Evolutionary conservation across 1,140 invertebrate genomes (phyloP), one percentile per base, ranked within the genome.

Genomic region (Zaprionus kolodkinae): DNA sequence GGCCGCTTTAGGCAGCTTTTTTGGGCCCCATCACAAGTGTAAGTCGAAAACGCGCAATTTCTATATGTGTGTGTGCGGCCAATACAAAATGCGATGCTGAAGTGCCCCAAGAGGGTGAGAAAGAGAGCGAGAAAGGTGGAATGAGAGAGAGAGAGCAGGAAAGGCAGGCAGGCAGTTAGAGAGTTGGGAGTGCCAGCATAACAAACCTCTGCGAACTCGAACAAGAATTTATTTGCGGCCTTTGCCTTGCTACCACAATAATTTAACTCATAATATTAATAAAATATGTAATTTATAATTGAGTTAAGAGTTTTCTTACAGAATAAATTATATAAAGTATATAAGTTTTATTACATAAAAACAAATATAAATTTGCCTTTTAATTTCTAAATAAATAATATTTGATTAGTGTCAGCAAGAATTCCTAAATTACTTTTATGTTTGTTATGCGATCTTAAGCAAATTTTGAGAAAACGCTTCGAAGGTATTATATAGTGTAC

Each of bases 1-100:
- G 69, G 73, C 68, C 68, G 76, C 76, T 79, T 79, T 76, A 79
- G 77, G 77, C 77, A 50, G 73, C 67, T 66, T 72, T 68, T 55
- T 76, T 60, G 55, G 67, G 55, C 55, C 68, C 33, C 21, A 25
- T 48, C 69, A 65, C 68, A 65, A 76, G 68, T 76, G 73, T 72
- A 76, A 76, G 73, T 72, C 68, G 56, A 72, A 66, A 72, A 61
- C 62, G 69, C 68, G 61, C 62, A 45, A 71, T 65, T 72, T 76
- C 38, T 70, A 43, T 76, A 64, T 71, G 21, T 71, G 61, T 71
- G 21, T 71, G 61, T 52, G 45, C 62, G 73, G 50, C 15, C 69
- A 61, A 65, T 59, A 72, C 61, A 72, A 72, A 72, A 62, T 50
- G 65, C 66, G 72, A 52, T 15, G 40, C 55, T 71, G 57, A 76